Evolutionary conservation across 2,797 vertebrate species (phyloP).

Genomic region (Phataginus tetradactyla): DNA sequence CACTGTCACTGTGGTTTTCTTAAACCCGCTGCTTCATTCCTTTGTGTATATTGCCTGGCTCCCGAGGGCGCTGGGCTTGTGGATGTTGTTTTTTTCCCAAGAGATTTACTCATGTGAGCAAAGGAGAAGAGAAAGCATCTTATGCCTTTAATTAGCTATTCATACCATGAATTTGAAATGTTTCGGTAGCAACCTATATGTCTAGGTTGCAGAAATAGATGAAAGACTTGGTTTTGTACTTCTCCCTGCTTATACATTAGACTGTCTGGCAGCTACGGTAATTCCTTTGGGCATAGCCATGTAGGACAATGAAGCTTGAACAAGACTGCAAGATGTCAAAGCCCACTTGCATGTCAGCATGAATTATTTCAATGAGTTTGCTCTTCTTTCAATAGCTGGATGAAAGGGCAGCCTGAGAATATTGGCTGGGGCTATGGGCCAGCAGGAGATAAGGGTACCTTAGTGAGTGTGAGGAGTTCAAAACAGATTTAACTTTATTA

Average conservation of each 20-base stretch:
- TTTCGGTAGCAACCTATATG: constrained; percentile 5
- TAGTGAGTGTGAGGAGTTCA: background rate
- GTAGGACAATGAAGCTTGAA: constrained; percentile 29
- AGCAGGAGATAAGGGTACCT: background rate
- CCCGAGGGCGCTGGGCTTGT: background rate
- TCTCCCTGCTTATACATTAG: background rate
- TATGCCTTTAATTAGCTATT: constrained; percentile 57
- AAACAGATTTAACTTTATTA: constrained; percentile 1
- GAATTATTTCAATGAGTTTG: constrained; percentile 21
- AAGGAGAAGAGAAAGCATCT: constrained; percentile 41
- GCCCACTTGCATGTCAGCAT: background rate
- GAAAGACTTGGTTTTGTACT: constrained; percentile 14
- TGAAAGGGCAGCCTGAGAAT: background rate
- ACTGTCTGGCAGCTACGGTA: background rate
- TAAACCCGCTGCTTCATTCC: background rate
- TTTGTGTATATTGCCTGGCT: background rate
- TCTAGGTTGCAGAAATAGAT: constrained; percentile 32
- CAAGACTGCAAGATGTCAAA: constrained; percentile 26
- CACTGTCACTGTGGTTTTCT: background rate
- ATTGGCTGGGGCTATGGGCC: background rate
- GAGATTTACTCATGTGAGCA: constrained; percentile 20
- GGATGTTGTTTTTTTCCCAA: background rate
- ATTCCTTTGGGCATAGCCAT: constrained; percentile 12
- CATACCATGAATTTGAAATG: constrained; percentile 45
- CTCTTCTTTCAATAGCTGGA: background rate